phyloP scores from a whole-genome alignment of 2,888 invertebrate species.

The Tinea pellionella region DNA sequence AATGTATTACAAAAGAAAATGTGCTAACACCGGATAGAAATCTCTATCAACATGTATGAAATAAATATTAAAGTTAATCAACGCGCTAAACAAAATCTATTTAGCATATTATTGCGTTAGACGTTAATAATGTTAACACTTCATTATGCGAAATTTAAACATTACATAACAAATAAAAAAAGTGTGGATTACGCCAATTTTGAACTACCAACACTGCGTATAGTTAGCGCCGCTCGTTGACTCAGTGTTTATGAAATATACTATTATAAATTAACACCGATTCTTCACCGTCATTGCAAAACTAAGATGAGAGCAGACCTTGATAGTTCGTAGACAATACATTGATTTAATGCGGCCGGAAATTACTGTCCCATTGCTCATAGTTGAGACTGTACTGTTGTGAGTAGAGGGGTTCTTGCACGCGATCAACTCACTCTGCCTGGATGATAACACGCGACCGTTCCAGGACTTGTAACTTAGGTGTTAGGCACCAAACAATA shows the following conservation, averaged over 20 bases:
- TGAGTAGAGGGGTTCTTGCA: neutral
- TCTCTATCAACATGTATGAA: neutral
- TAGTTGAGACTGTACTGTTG: constrained; percentile 14
- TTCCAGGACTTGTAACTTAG: neutral
- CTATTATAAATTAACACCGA: constrained; percentile 59
- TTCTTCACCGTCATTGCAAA: constrained; percentile 46
- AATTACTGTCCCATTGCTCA: constrained; percentile 53
- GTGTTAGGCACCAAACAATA: constrained; percentile 8
- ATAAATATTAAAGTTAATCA: neutral
- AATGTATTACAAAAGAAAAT: neutral
- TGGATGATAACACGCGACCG: neutral
- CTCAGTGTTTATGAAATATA: constrained; percentile 56
- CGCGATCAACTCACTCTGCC: neutral
- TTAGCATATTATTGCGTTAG: neutral
- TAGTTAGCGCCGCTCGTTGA: constrained; percentile 24
- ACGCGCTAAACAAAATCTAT: neutral
- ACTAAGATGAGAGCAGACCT: constrained; percentile 19
- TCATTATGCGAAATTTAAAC: constrained; percentile 1
- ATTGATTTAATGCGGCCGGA: constrained; percentile 32
- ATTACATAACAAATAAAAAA: constrained; percentile 1
- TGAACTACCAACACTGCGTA: constrained; percentile 35
- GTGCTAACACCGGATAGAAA: neutral
- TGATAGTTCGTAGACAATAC: neutral
- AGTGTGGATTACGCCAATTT: constrained; percentile 26
- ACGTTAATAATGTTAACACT: neutral